Evolutionary conservation across 2,888 invertebrate genomes (phyloP).

Genomic region (Dinocampus coccinellae): DNA sequence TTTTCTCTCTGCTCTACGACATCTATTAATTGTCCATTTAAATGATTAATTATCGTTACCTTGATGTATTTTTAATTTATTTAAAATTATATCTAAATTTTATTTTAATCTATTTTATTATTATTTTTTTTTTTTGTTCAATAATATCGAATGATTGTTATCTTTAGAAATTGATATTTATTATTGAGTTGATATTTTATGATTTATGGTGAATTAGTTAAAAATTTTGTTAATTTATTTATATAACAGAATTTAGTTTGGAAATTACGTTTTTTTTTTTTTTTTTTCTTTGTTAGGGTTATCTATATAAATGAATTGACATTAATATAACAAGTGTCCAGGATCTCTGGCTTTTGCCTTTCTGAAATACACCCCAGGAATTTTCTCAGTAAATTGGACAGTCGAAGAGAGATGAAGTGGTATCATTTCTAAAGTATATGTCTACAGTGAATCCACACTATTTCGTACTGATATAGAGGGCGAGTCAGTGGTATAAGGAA

Average conservation of each 20-base stretch:
- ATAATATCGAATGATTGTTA: neutral
- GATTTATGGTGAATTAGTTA: neutral
- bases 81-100: neutral
- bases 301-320: neutral
- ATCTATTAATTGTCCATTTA: conserved; percentile 20
- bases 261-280: neutral
- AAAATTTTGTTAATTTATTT: neutral
- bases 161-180: too few species aligned
- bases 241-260: neutral
- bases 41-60: neutral
- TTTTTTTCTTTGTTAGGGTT: neutral
- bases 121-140: neutral
- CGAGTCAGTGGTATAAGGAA: conserved; percentile 16
- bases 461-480: conserved; percentile 33
- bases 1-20: neutral
- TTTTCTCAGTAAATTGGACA: neutral
- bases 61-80: neutral
- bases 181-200: neutral
- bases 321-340: neutral
- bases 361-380: neutral
- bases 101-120: too few species aligned
- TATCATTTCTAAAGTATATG: neutral
- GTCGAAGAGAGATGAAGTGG: neutral
- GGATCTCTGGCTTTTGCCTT: neutral
- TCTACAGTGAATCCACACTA: neutral